Evolutionary conservation across 2,797 vertebrate species (phyloP).

Genomic region (Tragopan temminckii): DNA sequence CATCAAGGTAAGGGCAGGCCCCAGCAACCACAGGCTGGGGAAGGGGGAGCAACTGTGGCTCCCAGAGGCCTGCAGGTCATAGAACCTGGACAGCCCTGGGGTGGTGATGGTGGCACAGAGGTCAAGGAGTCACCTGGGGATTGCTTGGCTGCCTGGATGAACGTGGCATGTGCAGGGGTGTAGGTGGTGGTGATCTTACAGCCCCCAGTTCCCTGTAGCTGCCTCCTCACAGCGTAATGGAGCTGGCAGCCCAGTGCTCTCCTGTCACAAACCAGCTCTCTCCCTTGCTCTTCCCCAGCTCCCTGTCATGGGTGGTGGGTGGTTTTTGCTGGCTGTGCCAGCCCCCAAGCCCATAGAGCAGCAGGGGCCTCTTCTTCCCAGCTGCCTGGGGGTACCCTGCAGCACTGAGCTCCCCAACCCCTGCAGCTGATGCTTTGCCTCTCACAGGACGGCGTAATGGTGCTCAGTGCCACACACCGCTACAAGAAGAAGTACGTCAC

Average conservation of each 20-base stretch:
- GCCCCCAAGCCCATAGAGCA: not conserved
- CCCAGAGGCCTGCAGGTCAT: not conserved
- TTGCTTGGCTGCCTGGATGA: not conserved
- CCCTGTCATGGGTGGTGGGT: fast-evolving
- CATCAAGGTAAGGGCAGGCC: constrained; percentile 89
- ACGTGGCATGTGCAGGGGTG: fast-evolving
- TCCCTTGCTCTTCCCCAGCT: not conserved
- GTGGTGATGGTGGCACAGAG: not conserved
- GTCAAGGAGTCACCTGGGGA: fast-evolving
- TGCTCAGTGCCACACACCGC: constrained; percentile 94
- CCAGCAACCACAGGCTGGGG: fast-evolving
- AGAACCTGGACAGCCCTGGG: fast-evolving
- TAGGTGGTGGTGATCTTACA: not conserved
- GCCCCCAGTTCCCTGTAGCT: not conserved
- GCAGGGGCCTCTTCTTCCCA: too few relatives aligned
- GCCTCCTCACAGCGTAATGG: fast-evolving
- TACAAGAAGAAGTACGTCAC: constrained; percentile 99
- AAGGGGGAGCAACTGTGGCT: not conserved
- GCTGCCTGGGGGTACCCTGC: fast-evolving
- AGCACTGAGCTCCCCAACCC: not conserved
- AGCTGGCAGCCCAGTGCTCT: not conserved
- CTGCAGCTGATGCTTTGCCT: not conserved
- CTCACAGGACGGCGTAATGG: constrained; percentile 94
- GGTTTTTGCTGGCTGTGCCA: fast-evolving
- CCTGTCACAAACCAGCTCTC: not conserved